These are phyloP conservation scores for Poecilia gillii DNA, from an alignment of 2,797 vertebrate genomes.

Conservation along the genomic window DNA sequence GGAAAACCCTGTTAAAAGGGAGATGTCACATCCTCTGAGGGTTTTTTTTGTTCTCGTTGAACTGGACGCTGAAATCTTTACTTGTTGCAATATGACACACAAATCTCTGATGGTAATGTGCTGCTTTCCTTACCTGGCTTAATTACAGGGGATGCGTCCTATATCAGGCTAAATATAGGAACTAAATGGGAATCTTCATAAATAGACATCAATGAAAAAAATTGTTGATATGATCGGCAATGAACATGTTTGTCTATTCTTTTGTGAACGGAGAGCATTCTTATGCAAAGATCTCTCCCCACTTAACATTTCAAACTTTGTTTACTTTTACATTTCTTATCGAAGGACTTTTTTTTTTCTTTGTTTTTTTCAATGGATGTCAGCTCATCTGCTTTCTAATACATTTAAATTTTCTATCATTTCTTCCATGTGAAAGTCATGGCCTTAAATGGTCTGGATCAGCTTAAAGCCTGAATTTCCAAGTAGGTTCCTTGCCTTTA, in stretches of 20 bases:
- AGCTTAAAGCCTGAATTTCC: constrained; percentile 68
- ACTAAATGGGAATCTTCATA: constrained; percentile 38
- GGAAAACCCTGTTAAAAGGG: constrained; percentile 9
- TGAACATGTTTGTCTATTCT: constrained; percentile 41
- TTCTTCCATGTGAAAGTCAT: constrained; percentile 69
- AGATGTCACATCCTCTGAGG: constrained; percentile 28
- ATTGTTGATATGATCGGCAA: constrained; percentile 32
- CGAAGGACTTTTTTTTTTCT: constrained; percentile 30
- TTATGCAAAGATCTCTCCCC: constrained; percentile 54
- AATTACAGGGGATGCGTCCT: constrained; percentile 36
- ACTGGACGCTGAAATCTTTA: constrained; percentile 61
- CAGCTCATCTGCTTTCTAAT: constrained; percentile 46
- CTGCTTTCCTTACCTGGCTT: constrained; percentile 49
- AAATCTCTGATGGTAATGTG: constrained; percentile 46
- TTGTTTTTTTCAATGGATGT: neutral
- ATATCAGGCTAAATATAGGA: constrained; percentile 41
- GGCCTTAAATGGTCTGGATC: constrained; percentile 59
- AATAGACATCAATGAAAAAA: constrained; percentile 29
- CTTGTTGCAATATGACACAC: constrained; percentile 73
- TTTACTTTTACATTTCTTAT: constrained; percentile 47
- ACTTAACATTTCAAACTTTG: constrained; percentile 58
- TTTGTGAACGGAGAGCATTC: constrained; percentile 72
- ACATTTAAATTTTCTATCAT: constrained; percentile 58
- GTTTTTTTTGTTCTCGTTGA: constrained; percentile 55
- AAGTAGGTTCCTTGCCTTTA: constrained; percentile 63